Evolutionary conservation across 2,888 invertebrate genomes (phyloP), one percentile per base, ranked within the genome.

Genomic region (Coelinius sp.): DNA sequence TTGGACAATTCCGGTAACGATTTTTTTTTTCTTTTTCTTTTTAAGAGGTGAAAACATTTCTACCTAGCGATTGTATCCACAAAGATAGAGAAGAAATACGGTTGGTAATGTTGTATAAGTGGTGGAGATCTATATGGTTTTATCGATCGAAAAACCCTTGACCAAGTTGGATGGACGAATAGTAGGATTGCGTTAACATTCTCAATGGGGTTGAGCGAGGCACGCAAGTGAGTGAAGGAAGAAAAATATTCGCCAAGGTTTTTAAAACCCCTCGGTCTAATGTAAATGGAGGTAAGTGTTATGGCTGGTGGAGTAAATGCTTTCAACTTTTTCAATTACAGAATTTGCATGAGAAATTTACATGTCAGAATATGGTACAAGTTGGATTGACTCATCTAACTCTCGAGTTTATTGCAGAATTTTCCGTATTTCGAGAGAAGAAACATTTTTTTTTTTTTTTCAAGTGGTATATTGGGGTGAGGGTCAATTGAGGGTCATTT

Each of bases 11-110:
- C n/a, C 8, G 31, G 41, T 25, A 22, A 22, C 41, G 64, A 64
- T 41, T 64, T 38, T 44, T 25, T 8, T 22, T 64, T 38, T 25
- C n/a, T n/a, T n/a, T 22, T 20, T 31, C 38, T 35, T 63, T 7
- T 17, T 8, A 38, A 44, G n/a, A 27, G 14, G 46, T 0, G n/a
- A 44, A 25, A n/a, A 35, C 10, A 44, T 46, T 44, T 20, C 22
- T 63, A n/a, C 64, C 17, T 3, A 44, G 27, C 63, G 59, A 14
- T 25, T 31, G 46, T 44, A 62, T 69, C 56, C 22, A 68, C 71
- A 70, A 70, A 70, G 73, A 63, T 70, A 63, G 62, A 70, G 69
- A 52, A 70, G 70, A 73, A 70, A 70, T 73, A 73, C 68, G 69
- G 1, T 64, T 5, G 24, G n/a, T 24, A 41, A 10, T 38, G 25